Evolutionary conservation across 2,888 invertebrate species (phyloP).

Genomic region (Callyntrura guangdongensis): DNA sequence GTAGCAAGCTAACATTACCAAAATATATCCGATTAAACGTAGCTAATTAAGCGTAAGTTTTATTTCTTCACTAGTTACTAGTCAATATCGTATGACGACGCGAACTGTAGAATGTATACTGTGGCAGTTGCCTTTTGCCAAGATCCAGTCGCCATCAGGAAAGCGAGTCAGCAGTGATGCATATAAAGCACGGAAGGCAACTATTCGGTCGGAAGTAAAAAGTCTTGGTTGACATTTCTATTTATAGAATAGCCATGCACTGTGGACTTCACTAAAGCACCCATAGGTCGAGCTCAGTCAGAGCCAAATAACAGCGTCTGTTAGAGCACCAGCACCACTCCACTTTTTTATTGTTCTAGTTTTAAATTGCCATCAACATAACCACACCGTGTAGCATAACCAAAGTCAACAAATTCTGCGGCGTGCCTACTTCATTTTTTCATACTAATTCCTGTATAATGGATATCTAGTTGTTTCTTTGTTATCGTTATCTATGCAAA

Average conservation of each 20-base stretch:
- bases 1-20: background rate
- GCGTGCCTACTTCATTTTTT: no score
- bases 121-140: conserved; percentile 16
- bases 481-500: conserved; percentile 12
- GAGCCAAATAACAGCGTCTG: conserved; percentile 34
- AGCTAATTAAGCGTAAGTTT: conserved; percentile 52
- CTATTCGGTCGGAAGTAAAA: conserved; percentile 55
- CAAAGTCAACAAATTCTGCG: no score
- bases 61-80: conserved; percentile 4
- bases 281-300: conserved; percentile 17
- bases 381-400: no score
- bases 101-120: conserved; percentile 4
- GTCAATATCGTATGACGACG: conserved; percentile 23
- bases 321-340: background rate
- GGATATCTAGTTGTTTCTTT: background rate
- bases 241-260: conserved; percentile 56
- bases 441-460: no score
- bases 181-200: background rate
- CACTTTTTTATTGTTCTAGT: background rate
- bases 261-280: conserved; percentile 18
- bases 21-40: conserved; percentile 10
- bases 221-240: conserved; percentile 53
- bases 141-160: conserved; percentile 35
- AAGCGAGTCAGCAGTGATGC: background rate
- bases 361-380: background rate